Base-by-base conservation (phyloP, 2,888 invertebrate genomes). In the Quadriops clusia region DNA sequence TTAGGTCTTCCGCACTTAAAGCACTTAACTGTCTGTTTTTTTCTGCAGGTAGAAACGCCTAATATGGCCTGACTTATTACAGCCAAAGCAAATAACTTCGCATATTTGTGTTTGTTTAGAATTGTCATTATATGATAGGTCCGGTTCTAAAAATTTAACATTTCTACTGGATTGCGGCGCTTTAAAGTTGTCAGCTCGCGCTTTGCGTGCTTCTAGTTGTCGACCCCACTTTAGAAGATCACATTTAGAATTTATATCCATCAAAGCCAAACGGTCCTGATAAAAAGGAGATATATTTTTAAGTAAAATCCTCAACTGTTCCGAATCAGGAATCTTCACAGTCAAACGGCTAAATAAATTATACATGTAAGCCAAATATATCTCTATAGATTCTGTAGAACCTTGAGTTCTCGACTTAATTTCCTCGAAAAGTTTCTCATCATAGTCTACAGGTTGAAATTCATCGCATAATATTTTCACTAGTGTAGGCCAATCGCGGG, bases 351-450 rank as follows among this genome's bases (percentile, higher is more conserved):
- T 20, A 17, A 29, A 33, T 8, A 29, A 10, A 29, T 34, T 34
- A 16, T 17, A 13, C 34, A 34, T 30, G n/a, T 22, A 22, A 6
- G 11, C 5, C 9, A 10, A 22, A 32, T 43, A 48, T 11, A 41
- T 34, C 4, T 31, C 36, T 11, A 45, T 37, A 3, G 36, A 25
- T 30, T 50, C 49, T 17, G 43, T 34, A 5, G 37, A 27, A 7
- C 47, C 43, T 32, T 50, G 49, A 1, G 40, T 40, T 5, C 49
- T 28, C 9, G 24, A 22, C 8, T 33, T 28, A 17, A 47, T 41
- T 29, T 47, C 45, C 10, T 46, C 42, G n/a, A 40, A 39, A 7
- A 47, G 30, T 10, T 23, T 32, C 10, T 44, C 40, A 23, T 44
- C 41, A 27, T 47, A 45, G 31, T 45, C 38, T 7, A 22, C 11